A percentile compares a stretch with the other conserved stretches of the same genome.
Evolutionary conservation across 2,888 invertebrate genomes (phyloP).

Genomic region (Sclerodermus sp.): DNA sequence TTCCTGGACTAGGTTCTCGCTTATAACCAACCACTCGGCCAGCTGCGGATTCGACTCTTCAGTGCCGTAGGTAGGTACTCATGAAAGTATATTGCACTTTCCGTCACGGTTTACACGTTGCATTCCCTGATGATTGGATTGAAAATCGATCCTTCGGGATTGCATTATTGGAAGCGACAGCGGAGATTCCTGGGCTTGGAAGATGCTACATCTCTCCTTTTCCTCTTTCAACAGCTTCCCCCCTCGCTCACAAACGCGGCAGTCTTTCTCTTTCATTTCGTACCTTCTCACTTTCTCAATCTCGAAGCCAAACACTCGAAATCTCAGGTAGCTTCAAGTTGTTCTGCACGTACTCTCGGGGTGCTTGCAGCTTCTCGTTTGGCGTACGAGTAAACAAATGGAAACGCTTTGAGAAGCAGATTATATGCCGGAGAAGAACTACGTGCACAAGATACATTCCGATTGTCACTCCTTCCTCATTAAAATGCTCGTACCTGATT

Average conservation of each 20-base stretch:
- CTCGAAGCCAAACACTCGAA: conserved; percentile 29
- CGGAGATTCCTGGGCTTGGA: conserved; percentile 14
- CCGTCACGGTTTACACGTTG: conserved; percentile 44
- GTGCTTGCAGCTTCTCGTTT: not conserved
- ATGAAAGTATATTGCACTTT: conserved; percentile 51
- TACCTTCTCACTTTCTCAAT: conserved; percentile 18
- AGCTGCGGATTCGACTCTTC: conserved; percentile 1
- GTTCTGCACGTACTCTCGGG: too few relatives aligned
- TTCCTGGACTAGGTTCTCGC: not conserved
- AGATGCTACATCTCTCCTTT: conserved; percentile 15
- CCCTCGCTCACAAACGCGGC: too few relatives aligned
- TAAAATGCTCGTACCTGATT: too few relatives aligned
- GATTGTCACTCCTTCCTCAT: too few relatives aligned
- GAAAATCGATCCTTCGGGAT: conserved; percentile 48
- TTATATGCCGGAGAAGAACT: conserved; percentile 14
- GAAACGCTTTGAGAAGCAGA: conserved; percentile 19
- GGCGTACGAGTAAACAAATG: conserved; percentile 22
- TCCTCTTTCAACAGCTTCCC: conserved; percentile 6
- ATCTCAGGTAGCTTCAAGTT: not conserved
- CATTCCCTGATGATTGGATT: conserved; percentile 53
- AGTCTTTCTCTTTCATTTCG: conserved; percentile 4
- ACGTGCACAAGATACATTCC: too few relatives aligned
- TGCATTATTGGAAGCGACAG: conserved; percentile 35
- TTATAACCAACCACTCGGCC: conserved; percentile 8
- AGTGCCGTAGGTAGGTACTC: conserved; percentile 32